These are phyloP conservation scores for Trachops cirrhosus DNA, from an alignment of 2,797 vertebrate species.

Conservation along the genomic window DNA sequence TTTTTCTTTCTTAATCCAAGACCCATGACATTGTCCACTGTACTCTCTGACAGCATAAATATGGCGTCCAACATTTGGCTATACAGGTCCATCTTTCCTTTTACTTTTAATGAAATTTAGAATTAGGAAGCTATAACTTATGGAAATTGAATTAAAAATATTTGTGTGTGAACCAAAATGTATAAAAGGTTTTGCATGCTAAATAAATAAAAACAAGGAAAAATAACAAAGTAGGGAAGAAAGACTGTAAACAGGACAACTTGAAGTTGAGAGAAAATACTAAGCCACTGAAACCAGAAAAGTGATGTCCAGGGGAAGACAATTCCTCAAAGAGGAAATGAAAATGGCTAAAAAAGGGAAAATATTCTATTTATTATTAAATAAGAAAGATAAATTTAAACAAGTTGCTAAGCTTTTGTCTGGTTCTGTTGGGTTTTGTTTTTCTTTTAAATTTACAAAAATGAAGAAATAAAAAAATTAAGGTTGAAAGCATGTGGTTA, in stretches of 20 bases:
- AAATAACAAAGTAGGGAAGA: not conserved
- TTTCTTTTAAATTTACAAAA: not conserved
- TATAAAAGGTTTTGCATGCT: not conserved
- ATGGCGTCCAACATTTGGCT: not conserved
- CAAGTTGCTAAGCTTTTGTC: not conserved
- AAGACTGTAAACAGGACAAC: not conserved
- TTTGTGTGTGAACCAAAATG: not conserved
- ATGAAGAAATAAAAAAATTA: not conserved
- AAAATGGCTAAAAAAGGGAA: not conserved
- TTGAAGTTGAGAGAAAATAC: not conserved
- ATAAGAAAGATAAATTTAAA: not conserved
- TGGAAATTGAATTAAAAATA: not conserved
- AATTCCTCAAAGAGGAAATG: not conserved
- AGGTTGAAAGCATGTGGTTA: not conserved
- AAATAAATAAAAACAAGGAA: not conserved
- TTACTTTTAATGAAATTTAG: not conserved
- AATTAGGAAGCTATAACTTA: not conserved
- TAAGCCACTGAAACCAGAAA: not conserved
- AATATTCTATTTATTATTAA: not conserved
- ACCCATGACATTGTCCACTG: not conserved
- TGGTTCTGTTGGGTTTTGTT: not conserved
- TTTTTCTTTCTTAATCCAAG: not conserved
- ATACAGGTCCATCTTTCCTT: not conserved
- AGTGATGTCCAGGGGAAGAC: not conserved
- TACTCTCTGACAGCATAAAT: not conserved